phyloP scores from a whole-genome alignment of 1,140 invertebrate species.

The Nephila pilipes region DNA sequence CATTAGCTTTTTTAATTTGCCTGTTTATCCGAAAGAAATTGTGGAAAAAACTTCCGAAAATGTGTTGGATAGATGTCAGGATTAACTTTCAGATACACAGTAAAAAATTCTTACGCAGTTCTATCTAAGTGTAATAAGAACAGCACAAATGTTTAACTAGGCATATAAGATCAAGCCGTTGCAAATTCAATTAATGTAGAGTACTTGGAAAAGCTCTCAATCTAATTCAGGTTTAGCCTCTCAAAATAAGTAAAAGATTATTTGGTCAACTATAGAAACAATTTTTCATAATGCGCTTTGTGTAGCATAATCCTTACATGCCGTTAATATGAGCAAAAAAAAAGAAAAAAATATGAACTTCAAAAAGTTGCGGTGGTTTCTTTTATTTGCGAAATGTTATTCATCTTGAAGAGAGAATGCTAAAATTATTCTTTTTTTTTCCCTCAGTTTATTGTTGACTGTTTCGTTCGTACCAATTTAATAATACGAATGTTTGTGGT shows the following conservation, averaged over 20 bases:
- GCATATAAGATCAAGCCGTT: neutral
- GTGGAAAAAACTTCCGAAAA: too few relatives aligned
- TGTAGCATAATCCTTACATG: neutral
- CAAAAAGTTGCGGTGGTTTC: neutral
- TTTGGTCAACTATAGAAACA: neutral
- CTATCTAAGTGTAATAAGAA: too few relatives aligned
- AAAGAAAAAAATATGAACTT: neutral
- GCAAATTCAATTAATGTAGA: neutral
- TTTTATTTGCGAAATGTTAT: neutral
- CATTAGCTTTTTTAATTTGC: too few relatives aligned
- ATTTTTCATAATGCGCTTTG: neutral
- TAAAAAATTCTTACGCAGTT: too few relatives aligned
- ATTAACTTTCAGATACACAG: too few relatives aligned
- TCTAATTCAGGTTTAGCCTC: too few relatives aligned
- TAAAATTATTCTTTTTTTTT: too few relatives aligned
- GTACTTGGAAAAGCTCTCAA: neutral
- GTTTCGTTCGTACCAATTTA: neutral
- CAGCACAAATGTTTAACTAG: neutral
- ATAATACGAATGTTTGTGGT: neutral
- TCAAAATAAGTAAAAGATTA: neutral
- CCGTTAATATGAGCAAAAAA: neutral
- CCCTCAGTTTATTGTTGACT: neutral
- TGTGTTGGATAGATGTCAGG: too few relatives aligned
- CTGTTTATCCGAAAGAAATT: too few relatives aligned
- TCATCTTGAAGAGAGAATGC: neutral